A percentile compares a stretch with the other conserved stretches of the same genome.
These are phyloP conservation scores for Ornithoptera alexandrae DNA, from an alignment of 2,888 invertebrate genomes.

Conservation along the genomic window DNA sequence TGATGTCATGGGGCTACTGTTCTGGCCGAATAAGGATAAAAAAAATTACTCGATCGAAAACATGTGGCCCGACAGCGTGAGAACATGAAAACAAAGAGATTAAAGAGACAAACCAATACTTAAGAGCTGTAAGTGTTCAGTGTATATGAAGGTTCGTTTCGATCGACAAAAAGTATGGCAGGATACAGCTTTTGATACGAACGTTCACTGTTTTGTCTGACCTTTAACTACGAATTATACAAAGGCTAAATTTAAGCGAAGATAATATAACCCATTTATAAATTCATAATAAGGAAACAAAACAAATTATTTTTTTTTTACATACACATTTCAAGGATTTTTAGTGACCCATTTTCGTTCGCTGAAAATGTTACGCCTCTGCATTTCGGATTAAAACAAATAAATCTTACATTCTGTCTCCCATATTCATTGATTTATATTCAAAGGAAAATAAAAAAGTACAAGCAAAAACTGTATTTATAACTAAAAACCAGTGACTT, in stretches of 20 bases:
- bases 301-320: neutral
- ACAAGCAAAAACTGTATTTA: neutral
- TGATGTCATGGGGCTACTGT: constrained; percentile 56
- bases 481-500: neutral
- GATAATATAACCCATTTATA: neutral
- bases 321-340: neutral
- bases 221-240: constrained; percentile 10
- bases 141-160: constrained; percentile 17
- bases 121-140: constrained; percentile 36
- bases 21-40: constrained; percentile 60
- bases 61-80: constrained; percentile 72
- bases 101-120: constrained; percentile 55
- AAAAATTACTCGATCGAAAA: constrained; percentile 63
- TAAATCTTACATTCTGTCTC: constrained; percentile 15
- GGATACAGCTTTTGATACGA: constrained; percentile 1
- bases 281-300: neutral
- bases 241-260: constrained; percentile 10
- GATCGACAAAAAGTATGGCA: constrained; percentile 1
- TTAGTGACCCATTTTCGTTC: neutral
- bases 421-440: constrained; percentile 13
- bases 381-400: constrained; percentile 17
- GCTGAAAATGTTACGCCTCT: neutral
- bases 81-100: constrained; percentile 66
- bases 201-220: constrained; percentile 14
- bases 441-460: neutral